Percentiles rank a stretch among this genome's conserved stretches.
Evolutionary conservation across 2,797 vertebrate species (phyloP).

Genomic region (Allochrocebus solatus): DNA sequence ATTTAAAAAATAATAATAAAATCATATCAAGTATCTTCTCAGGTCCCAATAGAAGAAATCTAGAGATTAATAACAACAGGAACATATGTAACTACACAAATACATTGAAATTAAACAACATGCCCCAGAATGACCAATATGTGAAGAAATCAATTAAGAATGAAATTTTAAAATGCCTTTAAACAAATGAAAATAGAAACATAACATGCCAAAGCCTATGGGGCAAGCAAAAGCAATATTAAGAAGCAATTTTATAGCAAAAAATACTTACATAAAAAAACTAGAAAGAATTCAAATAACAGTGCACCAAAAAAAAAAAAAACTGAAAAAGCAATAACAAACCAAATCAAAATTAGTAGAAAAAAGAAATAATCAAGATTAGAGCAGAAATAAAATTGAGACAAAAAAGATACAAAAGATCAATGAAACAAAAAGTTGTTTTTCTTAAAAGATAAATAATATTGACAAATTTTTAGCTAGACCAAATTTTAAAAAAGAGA

Average conservation of each 20-base stretch:
- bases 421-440: neutral
- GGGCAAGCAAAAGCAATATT: neutral
- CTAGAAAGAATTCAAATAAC: neutral
- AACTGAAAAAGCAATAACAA: neutral
- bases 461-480: neutral
- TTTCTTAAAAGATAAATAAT: neutral
- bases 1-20: neutral
- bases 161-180: neutral
- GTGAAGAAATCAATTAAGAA: neutral
- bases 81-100: neutral
- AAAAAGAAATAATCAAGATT: neutral
- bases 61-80: neutral
- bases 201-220: neutral
- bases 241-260: neutral
- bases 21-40: neutral
- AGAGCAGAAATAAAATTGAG: neutral
- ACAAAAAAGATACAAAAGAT: neutral
- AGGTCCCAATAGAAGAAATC: neutral
- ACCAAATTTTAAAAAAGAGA: neutral
- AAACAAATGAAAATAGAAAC: neutral
- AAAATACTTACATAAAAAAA: neutral
- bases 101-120: neutral
- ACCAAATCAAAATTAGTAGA: neutral
- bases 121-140: neutral
- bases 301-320: neutral